Percentiles rank a stretch among this genome's conserved stretches.
These are phyloP conservation scores for Calliopum simillimum DNA, from an alignment of 2,888 invertebrate genomes.

Conservation along the genomic window DNA sequence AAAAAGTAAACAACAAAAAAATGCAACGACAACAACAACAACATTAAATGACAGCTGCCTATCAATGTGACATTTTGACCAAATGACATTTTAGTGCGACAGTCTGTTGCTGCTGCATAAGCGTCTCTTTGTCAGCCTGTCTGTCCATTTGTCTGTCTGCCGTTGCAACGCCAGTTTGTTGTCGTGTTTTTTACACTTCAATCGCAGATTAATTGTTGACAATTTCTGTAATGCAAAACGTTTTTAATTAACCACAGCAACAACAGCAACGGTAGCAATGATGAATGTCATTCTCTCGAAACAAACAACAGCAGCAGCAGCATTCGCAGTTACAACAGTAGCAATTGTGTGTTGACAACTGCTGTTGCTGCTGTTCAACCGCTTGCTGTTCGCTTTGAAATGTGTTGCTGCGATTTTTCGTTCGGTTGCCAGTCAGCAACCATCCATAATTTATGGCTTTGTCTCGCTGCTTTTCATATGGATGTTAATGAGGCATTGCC, in stretches of 20 bases:
- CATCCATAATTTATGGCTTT: constrained; percentile 15
- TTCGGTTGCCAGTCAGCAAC: too few species aligned
- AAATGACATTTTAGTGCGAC: constrained; percentile 44
- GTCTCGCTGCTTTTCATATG: not conserved
- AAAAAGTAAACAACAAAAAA: not conserved
- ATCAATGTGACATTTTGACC: constrained; percentile 58
- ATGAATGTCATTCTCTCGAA: not conserved
- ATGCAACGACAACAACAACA: constrained; percentile 17
- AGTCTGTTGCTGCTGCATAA: constrained; percentile 6
- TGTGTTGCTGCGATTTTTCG: too few species aligned
- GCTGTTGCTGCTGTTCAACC: not conserved
- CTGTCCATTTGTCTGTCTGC: constrained; percentile 15
- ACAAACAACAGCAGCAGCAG: not conserved
- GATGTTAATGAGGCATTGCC: constrained; percentile 18
- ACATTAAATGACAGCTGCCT: constrained; percentile 52
- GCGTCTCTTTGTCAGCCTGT: constrained; percentile 10
- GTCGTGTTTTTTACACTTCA: constrained; percentile 40
- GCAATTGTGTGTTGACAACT: constrained; percentile 21
- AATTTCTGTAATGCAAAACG: constrained; percentile 46
- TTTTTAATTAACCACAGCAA: not conserved
- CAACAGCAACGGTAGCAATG: constrained; percentile 3
- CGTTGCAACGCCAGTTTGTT: constrained; percentile 42
- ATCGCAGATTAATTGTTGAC: constrained; percentile 47
- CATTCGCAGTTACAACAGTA: not conserved
- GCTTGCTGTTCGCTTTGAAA: too few species aligned